Percentiles rank a stretch among this genome's conserved stretches.
Evolutionary conservation across 2,888 invertebrate genomes (phyloP).

Genomic region (Lasius platythorax): DNA sequence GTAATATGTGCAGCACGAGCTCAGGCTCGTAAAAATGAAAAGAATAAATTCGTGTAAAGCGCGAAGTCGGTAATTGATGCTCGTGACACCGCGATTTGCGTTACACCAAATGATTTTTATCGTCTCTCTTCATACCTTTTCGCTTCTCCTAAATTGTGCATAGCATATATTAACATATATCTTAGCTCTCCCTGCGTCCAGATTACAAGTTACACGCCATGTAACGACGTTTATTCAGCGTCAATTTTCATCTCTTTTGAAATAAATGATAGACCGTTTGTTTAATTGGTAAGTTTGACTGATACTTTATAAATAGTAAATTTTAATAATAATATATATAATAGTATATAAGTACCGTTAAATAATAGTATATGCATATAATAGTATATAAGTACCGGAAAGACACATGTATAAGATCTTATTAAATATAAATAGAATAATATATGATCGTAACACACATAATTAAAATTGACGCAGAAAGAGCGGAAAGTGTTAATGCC

Average conservation of each 20-base stretch:
- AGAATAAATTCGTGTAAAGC: conserved; percentile 19
- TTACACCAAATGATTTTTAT: neutral
- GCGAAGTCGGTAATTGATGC: conserved; percentile 30
- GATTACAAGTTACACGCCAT: neutral
- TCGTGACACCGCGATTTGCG: conserved; percentile 2
- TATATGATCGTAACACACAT: neutral
- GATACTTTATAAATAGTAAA: neutral
- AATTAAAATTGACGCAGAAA: neutral
- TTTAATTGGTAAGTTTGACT: neutral
- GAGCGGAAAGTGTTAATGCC: neutral
- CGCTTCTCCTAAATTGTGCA: neutral
- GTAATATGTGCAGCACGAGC: conserved; percentile 4
- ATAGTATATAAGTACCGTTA: neutral
- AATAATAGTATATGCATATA: neutral
- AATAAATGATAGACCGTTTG: neutral
- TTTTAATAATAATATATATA: too few species aligned
- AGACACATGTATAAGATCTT: neutral
- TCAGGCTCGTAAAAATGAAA: conserved; percentile 11
- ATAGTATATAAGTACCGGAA: neutral
- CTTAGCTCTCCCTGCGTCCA: neutral
- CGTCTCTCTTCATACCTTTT: neutral
- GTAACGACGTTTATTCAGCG: neutral
- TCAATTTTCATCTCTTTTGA: neutral
- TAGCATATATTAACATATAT: conserved; percentile 23
- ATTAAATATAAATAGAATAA: neutral